These are phyloP conservation scores for Lacerta viridis DNA, from an alignment of 2,797 vertebrate genomes.

Conservation along the genomic window DNA sequence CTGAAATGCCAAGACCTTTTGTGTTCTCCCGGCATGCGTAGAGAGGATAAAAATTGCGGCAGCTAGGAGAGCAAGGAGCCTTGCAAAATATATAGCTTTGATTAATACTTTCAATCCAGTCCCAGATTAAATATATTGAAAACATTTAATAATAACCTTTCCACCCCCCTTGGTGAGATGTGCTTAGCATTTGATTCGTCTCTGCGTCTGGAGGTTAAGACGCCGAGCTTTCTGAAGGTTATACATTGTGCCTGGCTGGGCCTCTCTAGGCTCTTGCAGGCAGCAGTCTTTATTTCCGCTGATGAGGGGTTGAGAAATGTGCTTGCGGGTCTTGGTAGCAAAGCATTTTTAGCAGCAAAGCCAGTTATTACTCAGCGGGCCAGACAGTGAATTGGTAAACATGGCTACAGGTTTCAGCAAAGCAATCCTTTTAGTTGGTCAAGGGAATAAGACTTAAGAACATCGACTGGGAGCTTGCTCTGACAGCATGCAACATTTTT, in stretches of 20 bases:
- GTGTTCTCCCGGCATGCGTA: conserved; percentile 53
- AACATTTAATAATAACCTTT: conserved; percentile 77
- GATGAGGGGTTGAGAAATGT: conserved; percentile 51
- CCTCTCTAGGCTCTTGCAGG: conserved; percentile 21
- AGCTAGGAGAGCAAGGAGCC: conserved; percentile 51
- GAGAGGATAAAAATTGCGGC: conserved; percentile 61
- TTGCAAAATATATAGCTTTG: conserved; percentile 59
- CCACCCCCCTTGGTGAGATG: conserved; percentile 26
- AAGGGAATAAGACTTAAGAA: no score
- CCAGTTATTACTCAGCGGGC: conserved; percentile 21
- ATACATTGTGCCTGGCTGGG: conserved; percentile 4
- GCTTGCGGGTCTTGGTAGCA: conserved; percentile 18
- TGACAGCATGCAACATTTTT: no score
- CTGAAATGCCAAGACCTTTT: conserved; percentile 75
- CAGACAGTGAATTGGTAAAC: conserved; percentile 30
- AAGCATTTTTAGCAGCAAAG: conserved; percentile 34
- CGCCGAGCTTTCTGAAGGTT: conserved; percentile 50
- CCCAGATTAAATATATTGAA: conserved; percentile 66
- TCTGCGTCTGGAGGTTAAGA: conserved; percentile 22
- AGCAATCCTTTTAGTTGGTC: no score
- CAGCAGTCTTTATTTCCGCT: conserved; percentile 1
- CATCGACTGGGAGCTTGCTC: no score
- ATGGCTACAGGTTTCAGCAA: no score
- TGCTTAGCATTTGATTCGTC: conserved; percentile 62
- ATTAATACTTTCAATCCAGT: conserved; percentile 71